Evolutionary conservation across 2,113 vertebrate genomes (phyloP), one percentile per base, ranked within the genome.

Genomic region (Anolis carolinensis): DNA sequence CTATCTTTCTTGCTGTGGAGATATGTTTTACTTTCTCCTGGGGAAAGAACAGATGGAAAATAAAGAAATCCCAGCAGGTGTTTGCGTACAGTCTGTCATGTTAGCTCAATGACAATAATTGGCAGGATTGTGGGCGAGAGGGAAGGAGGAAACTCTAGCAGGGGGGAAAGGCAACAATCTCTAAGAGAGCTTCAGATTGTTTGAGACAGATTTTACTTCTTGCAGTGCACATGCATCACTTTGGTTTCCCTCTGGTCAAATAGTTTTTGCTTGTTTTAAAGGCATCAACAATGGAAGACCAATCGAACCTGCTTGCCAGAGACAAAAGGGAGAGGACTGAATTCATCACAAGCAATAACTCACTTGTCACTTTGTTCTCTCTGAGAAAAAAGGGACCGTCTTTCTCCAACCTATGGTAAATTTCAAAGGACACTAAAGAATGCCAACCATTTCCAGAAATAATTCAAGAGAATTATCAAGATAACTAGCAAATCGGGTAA

Each of bases 31-130:
- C 21, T 39, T 59, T 65, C 50, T 82, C 74, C 27, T 59, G 86
- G 20, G 79, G 63, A 71, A 87, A 32, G 30, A 83, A 78, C 86
- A 71, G 74, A 87, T 78, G 82, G 55, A 73, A 87, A 88, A 76
- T 30, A 83, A 79, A 30, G 30, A 82, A 73, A 10, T 23, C 48
- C 48, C 55, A 90, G 73, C 4, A 74, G 72, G 84, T 68, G 1
- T 77, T 52, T 88, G 85, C 86, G 0, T 82, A 86, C 48, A 1
- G 2, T 18, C 70, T 81, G 59, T n/a, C 71, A 10, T 32, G 13
- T 36, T 32, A 89, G 23, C 27, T 34, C 82, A 88, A 80, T 78
- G 32, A 39, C 87, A 79, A 21, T 68, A 44, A 52, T 23, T 7
- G 27, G 5, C 0, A 23, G 11, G 75, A 8, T 23, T 14, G 7